Conservation (phyloP, 1,140 invertebrate genomes). For the Conus ventricosus region DNA sequence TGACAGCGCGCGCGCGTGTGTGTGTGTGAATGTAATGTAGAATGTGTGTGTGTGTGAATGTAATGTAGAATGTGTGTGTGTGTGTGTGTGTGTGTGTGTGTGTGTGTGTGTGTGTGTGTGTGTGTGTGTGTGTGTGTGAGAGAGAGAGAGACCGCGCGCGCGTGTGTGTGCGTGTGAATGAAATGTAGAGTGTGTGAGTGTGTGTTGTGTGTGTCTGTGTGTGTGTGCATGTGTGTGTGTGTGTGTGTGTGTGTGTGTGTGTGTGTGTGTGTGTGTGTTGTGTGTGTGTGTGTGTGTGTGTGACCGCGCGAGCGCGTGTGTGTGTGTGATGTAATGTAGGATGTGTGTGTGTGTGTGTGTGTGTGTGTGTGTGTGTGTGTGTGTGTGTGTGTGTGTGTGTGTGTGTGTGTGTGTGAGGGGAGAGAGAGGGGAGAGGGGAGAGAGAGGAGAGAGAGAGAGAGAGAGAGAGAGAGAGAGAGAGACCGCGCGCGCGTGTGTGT, state of each 20-base stretch:
- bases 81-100: conserved; percentile 15
- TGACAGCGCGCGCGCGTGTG: no score
- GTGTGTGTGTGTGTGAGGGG: neutral
- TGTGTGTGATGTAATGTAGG: no score
- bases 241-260: conserved; percentile 8
- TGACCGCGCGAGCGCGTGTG: no score
- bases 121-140: neutral
- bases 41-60: neutral
- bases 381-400: neutral
- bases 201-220: neutral
- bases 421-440: no score
- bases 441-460: neutral
- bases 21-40: no score
- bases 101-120: neutral
- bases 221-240: neutral
- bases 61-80: no score
- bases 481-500: no score
- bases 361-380: neutral
- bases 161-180: neutral
- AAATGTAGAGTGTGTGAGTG: neutral
- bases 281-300: neutral
- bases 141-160: neutral
- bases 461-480: no score
- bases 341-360: no score
- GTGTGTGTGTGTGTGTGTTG: neutral